A percentile compares a stretch with the other conserved stretches of the same genome.
phyloP scores from a whole-genome alignment of 2,888 invertebrate species.

The Drosophila colorata region DNA sequence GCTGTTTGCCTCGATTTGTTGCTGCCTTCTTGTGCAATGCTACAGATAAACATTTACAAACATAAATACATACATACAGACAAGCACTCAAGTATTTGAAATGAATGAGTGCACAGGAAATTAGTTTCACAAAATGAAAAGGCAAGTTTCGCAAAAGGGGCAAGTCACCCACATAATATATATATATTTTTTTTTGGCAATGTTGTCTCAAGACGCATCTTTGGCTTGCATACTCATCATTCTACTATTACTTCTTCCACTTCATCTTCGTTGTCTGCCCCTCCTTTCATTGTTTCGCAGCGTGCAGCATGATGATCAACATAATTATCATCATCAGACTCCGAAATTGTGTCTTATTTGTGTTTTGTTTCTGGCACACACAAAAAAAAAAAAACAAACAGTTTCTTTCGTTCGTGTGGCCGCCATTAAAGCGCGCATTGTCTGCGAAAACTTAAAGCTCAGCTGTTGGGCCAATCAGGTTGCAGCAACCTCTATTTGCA shows the following conservation, averaged over 20 bases:
- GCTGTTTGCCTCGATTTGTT: constrained; percentile 52
- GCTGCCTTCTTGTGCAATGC: constrained; percentile 61
- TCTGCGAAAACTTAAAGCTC: constrained; percentile 16
- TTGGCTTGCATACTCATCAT: constrained; percentile 38
- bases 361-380: constrained; percentile 51
- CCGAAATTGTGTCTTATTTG: constrained; percentile 38
- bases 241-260: constrained; percentile 11
- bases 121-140: constrained; percentile 71
- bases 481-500: constrained; percentile 7
- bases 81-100: constrained; percentile 28
- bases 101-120: constrained; percentile 66
- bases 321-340: constrained; percentile 34
- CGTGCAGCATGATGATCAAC: constrained; percentile 37
- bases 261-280: neutral
- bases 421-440: constrained; percentile 37
- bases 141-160: constrained; percentile 67
- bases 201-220: constrained; percentile 29
- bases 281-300: constrained; percentile 41
- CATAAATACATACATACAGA: constrained; percentile 4
- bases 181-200: constrained; percentile 44
- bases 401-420: constrained; percentile 21
- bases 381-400: constrained; percentile 1
- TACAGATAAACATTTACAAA: constrained; percentile 29
- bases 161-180: constrained; percentile 67
- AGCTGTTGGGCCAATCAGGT: constrained; percentile 11